Evolutionary conservation across 2,888 invertebrate species (phyloP), one percentile per base, ranked within the genome.

Genomic region (Andrena haemorrhoa): DNA sequence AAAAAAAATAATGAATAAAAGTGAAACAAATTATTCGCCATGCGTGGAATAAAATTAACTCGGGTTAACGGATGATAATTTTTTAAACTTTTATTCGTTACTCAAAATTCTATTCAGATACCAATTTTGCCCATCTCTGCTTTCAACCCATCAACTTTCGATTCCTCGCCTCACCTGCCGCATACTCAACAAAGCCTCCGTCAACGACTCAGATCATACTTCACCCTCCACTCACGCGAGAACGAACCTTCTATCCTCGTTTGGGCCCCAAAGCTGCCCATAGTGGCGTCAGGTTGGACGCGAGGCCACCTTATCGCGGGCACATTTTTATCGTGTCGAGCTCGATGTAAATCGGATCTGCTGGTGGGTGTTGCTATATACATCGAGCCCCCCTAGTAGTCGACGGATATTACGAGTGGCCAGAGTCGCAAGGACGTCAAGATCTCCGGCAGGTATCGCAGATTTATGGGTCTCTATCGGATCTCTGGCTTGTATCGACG

Each of bases 361-460:
- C 23, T 74, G 49, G 82, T 58, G 83, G 78, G 78, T 70, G 78
- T 41, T 41, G 16, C 41, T 74, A 66, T n/a, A 26, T 56, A 35
- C 49, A 60, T 41, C 51, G 53, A 60, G 69, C 51, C n/a, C 74
- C 41, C 60, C 23, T 75, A 53, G 60, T 75, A 65, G 41, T 31
- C 35, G 64, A 65, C 63, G 10, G 68, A 82, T 74, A 82, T 65
- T 47, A 31, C 71, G 58, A 68, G 75, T 49, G 70, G 63, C 64
- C 85, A 56, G 49, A 63, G 83, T 74, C 82, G 88, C 92, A 92
- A 92, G 92, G 92, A 91, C 92, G 90, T 89, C 90, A 86, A 83
- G 90, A 80, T 84, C 86, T 85, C 84, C 82, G 85, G 83, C 89
- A 86, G 86, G 86, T 89, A 86, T 84, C 79, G 83, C 83, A 85